Percentiles rank a stretch among this genome's conserved stretches.
phyloP scores from a whole-genome alignment of 2,113 vertebrate genomes.

The Coptodon rendalli region DNA sequence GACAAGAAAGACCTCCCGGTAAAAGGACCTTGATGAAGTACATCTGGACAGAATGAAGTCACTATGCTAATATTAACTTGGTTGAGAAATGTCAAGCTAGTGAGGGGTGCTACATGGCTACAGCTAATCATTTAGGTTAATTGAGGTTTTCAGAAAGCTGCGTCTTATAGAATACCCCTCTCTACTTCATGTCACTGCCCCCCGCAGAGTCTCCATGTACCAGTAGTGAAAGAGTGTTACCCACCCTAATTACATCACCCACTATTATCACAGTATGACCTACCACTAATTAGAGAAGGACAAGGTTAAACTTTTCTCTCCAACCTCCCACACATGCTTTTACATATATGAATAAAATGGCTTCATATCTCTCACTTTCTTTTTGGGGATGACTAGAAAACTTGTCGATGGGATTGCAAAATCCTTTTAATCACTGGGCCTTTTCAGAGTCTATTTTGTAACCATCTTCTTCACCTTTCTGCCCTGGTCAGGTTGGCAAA shows the following conservation, averaged over 20 bases:
- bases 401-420: background rate
- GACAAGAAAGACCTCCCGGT: slow-evolving; percentile 23
- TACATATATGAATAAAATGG: background rate
- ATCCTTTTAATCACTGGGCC: slow-evolving; percentile 37
- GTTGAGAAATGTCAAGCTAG: slow-evolving; percentile 59
- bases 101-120: slow-evolving; percentile 24
- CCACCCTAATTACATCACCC: slow-evolving; percentile 46
- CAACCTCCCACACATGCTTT: background rate
- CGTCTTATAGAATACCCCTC: slow-evolving; percentile 35
- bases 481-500: slow-evolving; percentile 38
- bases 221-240: slow-evolving; percentile 11
- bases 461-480: slow-evolving; percentile 29
- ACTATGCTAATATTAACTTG: slow-evolving; percentile 64
- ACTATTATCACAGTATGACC: slow-evolving; percentile 47
- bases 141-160: slow-evolving; percentile 63
- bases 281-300: slow-evolving; percentile 21
- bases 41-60: slow-evolving; percentile 43
- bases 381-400: background rate
- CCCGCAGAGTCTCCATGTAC: slow-evolving; percentile 14
- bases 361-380: background rate
- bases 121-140: slow-evolving; percentile 73
- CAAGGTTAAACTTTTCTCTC: slow-evolving; percentile 1
- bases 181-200: slow-evolving; percentile 14
- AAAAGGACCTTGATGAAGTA: slow-evolving; percentile 59
- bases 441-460: slow-evolving; percentile 31